phyloP scores from a whole-genome alignment of 1,140 invertebrate species.

The Atopsyche davidsoni region DNA sequence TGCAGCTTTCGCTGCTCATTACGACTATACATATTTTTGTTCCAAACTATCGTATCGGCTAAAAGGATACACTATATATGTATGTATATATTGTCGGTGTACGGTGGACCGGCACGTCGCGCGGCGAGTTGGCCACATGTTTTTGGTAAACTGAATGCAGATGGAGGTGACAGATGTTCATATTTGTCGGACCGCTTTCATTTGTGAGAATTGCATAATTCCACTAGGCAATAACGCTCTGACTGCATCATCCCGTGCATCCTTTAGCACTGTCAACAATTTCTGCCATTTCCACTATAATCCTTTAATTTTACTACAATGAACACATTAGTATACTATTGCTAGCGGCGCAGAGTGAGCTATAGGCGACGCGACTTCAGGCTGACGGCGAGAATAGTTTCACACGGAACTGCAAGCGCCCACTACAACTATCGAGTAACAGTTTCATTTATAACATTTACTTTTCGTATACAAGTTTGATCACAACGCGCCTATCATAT shows the following conservation, averaged over 20 bases:
- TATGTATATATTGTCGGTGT: too few relatives aligned
- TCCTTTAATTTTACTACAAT: constrained; percentile 28
- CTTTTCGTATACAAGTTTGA: constrained; percentile 28
- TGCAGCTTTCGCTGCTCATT: too few relatives aligned
- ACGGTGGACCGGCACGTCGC: too few relatives aligned
- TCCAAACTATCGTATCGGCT: too few relatives aligned
- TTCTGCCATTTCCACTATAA: constrained; percentile 18
- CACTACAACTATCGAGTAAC: constrained; percentile 16
- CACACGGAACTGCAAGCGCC: too few relatives aligned
- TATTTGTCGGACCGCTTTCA: constrained; percentile 10
- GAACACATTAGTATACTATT: constrained; percentile 31
- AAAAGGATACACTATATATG: too few relatives aligned
- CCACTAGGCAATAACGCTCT: not conserved
- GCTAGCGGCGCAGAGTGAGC: constrained; percentile 29
- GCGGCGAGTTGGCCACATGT: too few relatives aligned
- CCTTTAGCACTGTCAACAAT: constrained; percentile 13
- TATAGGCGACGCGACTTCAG: too few relatives aligned
- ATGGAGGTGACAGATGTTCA: not conserved
- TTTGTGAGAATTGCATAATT: constrained; percentile 6
- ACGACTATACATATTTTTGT: too few relatives aligned
- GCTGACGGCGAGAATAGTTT: too few relatives aligned
- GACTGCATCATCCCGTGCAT: constrained; percentile 4
- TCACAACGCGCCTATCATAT: constrained; percentile 19
- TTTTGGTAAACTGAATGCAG: too few relatives aligned
- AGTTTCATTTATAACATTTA: constrained; percentile 19